Percentiles rank a stretch among this genome's conserved stretches.
Evolutionary conservation across 2,888 invertebrate species (phyloP).

Genomic region (Dolichopus griseipennis): DNA sequence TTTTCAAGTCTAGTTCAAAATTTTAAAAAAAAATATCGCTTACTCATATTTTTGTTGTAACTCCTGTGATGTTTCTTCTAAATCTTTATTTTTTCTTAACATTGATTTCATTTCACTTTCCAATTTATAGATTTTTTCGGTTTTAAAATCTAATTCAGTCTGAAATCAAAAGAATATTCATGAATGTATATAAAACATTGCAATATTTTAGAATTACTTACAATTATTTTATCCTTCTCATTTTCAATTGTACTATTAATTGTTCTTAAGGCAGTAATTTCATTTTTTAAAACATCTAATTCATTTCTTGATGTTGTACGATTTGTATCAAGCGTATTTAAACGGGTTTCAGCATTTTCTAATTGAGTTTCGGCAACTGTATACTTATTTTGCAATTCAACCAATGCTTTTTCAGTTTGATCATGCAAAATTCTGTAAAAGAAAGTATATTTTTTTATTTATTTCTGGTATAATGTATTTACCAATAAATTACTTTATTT

Average conservation of each 20-base stretch:
- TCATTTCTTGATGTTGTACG: constrained; percentile 53
- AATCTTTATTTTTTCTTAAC: constrained; percentile 46
- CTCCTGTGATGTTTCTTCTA: constrained; percentile 38
- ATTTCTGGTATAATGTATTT: neutral
- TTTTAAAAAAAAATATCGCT: constrained; percentile 21
- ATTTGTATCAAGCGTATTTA: constrained; percentile 50
- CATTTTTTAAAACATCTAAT: constrained; percentile 51
- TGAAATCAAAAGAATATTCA: constrained; percentile 21
- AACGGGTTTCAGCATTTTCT: constrained; percentile 50
- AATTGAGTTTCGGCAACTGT: constrained; percentile 56
- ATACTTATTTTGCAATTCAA: constrained; percentile 60
- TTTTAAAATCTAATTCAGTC: constrained; percentile 62
- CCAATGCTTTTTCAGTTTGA: constrained; percentile 64
- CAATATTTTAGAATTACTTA: constrained; percentile 29
- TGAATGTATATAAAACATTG: constrained; percentile 12
- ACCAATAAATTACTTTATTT: constrained; percentile 48
- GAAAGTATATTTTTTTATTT: neutral
- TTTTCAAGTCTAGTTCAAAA: too few relatives aligned
- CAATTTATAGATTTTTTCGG: constrained; percentile 55
- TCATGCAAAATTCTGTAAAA: constrained; percentile 58
- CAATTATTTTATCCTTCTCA: constrained; percentile 60
- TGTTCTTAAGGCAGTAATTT: constrained; percentile 54
- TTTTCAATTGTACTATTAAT: constrained; percentile 57
- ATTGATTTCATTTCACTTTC: constrained; percentile 58
- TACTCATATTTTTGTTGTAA: constrained; percentile 50